Evolutionary conservation across 2,888 invertebrate genomes (phyloP).

Genomic region (Isoperla grammatica): DNA sequence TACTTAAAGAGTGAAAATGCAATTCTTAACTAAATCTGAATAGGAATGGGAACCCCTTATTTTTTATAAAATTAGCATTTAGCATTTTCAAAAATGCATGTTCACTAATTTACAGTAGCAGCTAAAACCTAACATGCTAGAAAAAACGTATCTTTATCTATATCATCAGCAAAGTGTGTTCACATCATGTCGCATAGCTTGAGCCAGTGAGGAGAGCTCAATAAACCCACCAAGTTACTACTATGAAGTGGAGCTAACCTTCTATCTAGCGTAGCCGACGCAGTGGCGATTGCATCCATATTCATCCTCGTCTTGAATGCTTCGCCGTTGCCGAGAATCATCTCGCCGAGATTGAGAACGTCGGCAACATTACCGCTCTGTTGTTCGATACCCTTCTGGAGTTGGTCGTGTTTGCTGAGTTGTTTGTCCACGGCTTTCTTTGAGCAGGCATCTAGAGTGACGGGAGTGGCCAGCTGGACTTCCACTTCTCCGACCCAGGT

Average conservation of each 20-base stretch:
- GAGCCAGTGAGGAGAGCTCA: too few species aligned
- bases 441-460: slow-evolving; percentile 60
- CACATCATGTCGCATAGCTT: too few species aligned
- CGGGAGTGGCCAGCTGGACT: slow-evolving; percentile 58
- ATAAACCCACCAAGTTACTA: too few species aligned
- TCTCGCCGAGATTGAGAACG: slow-evolving; percentile 71
- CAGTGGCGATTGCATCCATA: slow-evolving; percentile 58
- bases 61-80: too few species aligned
- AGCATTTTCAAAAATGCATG: too few species aligned
- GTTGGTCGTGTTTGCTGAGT: slow-evolving; percentile 63
- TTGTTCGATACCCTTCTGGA: slow-evolving; percentile 68
- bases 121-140: too few species aligned
- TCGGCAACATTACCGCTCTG: slow-evolving; percentile 74
- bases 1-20: too few species aligned
- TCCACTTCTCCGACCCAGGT: slow-evolving; percentile 69
- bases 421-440: slow-evolving; percentile 62
- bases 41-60: too few species aligned
- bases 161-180: too few species aligned
- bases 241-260: slow-evolving; percentile 39
- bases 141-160: too few species aligned
- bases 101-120: too few species aligned
- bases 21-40: too few species aligned
- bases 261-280: slow-evolving; percentile 66
- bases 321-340: slow-evolving; percentile 68
- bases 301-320: slow-evolving; percentile 64